Base-by-base conservation (phyloP, 2,797 vertebrate species). In the Amblyopsis hoosieri region DNA sequence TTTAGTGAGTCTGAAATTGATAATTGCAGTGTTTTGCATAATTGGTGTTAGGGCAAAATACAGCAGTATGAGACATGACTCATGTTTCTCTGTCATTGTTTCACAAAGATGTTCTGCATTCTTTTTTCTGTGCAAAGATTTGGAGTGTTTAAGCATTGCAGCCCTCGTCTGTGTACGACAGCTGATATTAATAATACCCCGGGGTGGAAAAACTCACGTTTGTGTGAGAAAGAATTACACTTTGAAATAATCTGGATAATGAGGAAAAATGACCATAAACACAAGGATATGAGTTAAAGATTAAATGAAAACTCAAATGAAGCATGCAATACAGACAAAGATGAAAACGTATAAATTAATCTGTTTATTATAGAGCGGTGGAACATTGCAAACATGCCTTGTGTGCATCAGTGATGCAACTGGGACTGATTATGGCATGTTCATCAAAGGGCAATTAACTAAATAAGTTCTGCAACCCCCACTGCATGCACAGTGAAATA, bases 351-450 rank as follows among this genome's bases (percentile, higher is more conserved):
- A 57, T 57, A 71, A 67, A 61, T 59, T 66, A 75, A 23, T 62
- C 64, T 67, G 66, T 65, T 84, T 62, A 85, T 78, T 71, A 75
- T 8, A 2, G 64, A 49, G 60, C 60, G 19, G 65, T 67, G 71
- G 64, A 79, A 85, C 67, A 74, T 33, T 53, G 17, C 13, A 75
- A 79, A 82, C 68, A 78, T 62, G 78, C 42, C 71, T 80, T 79
- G 54, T 85, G 52, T 85, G 52, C 71, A 76, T 83, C 81, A 87
- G 69, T 42, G 68, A 75, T 57, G 55, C 60, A 75, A 76, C 72
- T 80, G 64, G 69, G 86, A 84, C 73, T 77, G 75, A 90, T 86
- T 66, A 65, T 68, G 70, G 76, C 79, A 70, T 69, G 71, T 74
- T 88, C 72, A 85, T 85, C 60, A 67, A 84, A 76, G 60, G 56